Conservation (phyloP, 2,113 vertebrate genomes). For the Sander vitreus region DNA sequence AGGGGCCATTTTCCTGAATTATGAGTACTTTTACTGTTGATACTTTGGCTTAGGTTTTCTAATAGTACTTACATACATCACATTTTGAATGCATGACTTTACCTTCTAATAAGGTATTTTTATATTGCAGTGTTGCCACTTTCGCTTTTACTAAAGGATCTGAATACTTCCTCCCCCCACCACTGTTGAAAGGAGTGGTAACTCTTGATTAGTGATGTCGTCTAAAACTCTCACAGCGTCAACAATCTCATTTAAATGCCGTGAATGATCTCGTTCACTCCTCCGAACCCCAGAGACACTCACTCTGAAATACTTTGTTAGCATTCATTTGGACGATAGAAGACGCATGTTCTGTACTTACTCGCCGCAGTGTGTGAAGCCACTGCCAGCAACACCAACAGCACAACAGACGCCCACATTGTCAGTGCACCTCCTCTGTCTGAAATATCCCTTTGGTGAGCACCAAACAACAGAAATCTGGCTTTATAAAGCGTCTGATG, state of each 20-base stretch:
- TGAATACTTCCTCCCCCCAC: neutral
- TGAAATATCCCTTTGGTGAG: constrained; percentile 64
- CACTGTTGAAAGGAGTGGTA: neutral
- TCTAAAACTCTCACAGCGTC: neutral
- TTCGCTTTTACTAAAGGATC: neutral
- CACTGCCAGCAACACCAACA: constrained; percentile 67
- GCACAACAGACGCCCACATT: constrained; percentile 57
- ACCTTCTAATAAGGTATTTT: neutral
- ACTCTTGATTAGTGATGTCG: neutral
- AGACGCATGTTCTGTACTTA: constrained; percentile 64
- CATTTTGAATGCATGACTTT: neutral
- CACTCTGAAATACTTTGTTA: neutral
- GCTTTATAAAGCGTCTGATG: constrained; percentile 67
- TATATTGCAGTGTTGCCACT: neutral
- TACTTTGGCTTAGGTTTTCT: neutral
- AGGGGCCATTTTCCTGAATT: neutral
- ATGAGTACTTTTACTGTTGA: neutral
- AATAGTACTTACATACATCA: neutral
- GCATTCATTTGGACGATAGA: neutral
- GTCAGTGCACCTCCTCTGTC: constrained; percentile 24
- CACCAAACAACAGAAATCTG: neutral
- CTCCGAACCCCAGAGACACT: neutral
- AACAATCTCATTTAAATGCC: neutral
- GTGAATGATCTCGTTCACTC: neutral
- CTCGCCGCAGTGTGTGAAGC: constrained; percentile 68